These are phyloP conservation scores for Timema cristinae DNA, from an alignment of 2,888 invertebrate species.

Conservation along the genomic window DNA sequence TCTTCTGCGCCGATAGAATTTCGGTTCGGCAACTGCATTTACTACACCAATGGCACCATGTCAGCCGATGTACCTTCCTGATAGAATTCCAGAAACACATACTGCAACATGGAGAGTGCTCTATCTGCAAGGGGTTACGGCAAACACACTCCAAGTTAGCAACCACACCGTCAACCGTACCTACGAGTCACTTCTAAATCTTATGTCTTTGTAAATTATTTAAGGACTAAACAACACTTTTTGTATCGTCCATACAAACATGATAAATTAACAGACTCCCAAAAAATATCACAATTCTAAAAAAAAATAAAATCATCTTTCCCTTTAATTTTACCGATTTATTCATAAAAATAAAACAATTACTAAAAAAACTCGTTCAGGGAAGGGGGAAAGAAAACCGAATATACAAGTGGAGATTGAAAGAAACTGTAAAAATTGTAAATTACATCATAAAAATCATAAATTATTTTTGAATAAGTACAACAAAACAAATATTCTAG, in stretches of 20 bases:
- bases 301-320: no score
- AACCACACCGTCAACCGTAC: neutral
- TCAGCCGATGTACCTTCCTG: neutral
- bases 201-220: no score
- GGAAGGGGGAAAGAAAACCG: no score
- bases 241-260: no score
- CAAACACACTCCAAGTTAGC: conserved; percentile 4
- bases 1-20: conserved; percentile 7
- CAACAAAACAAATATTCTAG: neutral
- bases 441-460: neutral
- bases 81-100: conserved; percentile 6
- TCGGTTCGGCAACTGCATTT: neutral
- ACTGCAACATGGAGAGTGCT: neutral
- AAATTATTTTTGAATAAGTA: neutral
- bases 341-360: no score
- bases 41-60: conserved; percentile 8
- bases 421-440: neutral
- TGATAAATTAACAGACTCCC: no score
- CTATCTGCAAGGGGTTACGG: neutral
- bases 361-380: no score
- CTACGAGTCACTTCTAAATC: no score
- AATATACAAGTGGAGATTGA: no score
- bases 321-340: no score
- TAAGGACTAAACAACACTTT: no score
- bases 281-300: no score